phyloP scores from a whole-genome alignment of 2,888 invertebrate species.

The Cantharis flavilabris region DNA sequence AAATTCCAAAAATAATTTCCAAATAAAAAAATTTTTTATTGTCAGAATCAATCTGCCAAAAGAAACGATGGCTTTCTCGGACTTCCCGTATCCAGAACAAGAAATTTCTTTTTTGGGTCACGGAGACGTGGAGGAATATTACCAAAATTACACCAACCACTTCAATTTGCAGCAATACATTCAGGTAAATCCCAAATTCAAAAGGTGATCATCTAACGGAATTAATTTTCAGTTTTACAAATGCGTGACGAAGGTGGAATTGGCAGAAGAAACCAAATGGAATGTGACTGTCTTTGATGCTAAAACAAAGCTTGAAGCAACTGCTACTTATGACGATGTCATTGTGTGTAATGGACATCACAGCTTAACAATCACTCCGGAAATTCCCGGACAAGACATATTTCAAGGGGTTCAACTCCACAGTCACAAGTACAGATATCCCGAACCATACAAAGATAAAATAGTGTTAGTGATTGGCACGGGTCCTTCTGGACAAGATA shows the following conservation, averaged over 20 bases:
- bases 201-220: background rate
- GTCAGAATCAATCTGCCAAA: conserved; percentile 76
- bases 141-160: conserved; percentile 68
- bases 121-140: conserved; percentile 69
- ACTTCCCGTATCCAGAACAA: conserved; percentile 66
- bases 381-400: conserved; percentile 67
- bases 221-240: conserved; percentile 42
- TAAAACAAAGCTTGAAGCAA: conserved; percentile 54
- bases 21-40: conserved; percentile 10
- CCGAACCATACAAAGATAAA: conserved; percentile 67
- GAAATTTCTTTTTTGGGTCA: conserved; percentile 69
- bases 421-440: conserved; percentile 82
- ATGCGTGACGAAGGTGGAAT: conserved; percentile 41
- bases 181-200: conserved; percentile 59
- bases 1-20: background rate
- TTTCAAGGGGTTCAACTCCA: conserved; percentile 66
- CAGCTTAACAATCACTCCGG: conserved; percentile 72
- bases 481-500: conserved; percentile 82
- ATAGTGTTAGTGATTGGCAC: conserved; percentile 81
- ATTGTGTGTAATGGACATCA: conserved; percentile 87
- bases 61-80: conserved; percentile 79
- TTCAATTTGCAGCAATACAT: conserved; percentile 66
- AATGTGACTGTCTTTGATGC: conserved; percentile 63
- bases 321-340: conserved; percentile 68
- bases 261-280: conserved; percentile 60